Evolutionary conservation across 2,797 vertebrate species (phyloP).

Genomic region (Hipposideros larvatus): DNA sequence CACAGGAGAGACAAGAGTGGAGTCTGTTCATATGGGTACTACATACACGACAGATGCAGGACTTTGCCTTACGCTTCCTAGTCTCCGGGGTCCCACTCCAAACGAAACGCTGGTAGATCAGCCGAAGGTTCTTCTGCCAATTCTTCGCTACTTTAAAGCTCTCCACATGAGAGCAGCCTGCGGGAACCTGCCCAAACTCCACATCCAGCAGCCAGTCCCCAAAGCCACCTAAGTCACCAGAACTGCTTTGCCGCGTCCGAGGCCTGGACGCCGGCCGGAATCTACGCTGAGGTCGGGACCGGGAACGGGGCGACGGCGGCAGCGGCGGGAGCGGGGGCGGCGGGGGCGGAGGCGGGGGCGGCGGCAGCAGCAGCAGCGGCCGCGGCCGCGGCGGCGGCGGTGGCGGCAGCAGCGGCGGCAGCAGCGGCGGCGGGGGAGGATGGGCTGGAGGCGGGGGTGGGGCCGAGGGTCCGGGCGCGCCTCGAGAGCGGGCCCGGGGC

Average conservation of each 20-base stretch:
- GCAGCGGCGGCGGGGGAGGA: neutral
- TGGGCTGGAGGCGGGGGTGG: conserved; percentile 11
- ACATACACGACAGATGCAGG: conserved; percentile 71
- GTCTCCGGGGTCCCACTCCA: conserved; percentile 68
- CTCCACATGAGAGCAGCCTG: conserved; percentile 60
- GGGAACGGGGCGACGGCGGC: neutral
- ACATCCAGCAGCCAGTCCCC: conserved; percentile 57
- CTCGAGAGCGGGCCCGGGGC: neutral
- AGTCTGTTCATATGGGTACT: conserved; percentile 75
- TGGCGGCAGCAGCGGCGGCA: too few species aligned
- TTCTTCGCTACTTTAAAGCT: conserved; percentile 73
- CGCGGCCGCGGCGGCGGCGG: too few species aligned
- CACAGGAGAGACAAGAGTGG: conserved; percentile 72
- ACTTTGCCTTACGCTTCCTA: conserved; percentile 67
- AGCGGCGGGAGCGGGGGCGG: too few species aligned
- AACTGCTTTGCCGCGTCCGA: neutral
- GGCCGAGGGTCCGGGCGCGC: neutral
- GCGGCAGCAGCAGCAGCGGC: too few species aligned
- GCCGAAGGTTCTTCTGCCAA: conserved; percentile 63
- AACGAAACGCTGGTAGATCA: conserved; percentile 70
- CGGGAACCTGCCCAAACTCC: conserved; percentile 41
- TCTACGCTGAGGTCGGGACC: conserved; percentile 9
- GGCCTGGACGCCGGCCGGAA: neutral
- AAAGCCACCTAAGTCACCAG: neutral
- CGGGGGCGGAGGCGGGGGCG: too few species aligned